phyloP scores from a whole-genome alignment of 2,113 vertebrate genomes.

The Chaetodon trifascialis region DNA sequence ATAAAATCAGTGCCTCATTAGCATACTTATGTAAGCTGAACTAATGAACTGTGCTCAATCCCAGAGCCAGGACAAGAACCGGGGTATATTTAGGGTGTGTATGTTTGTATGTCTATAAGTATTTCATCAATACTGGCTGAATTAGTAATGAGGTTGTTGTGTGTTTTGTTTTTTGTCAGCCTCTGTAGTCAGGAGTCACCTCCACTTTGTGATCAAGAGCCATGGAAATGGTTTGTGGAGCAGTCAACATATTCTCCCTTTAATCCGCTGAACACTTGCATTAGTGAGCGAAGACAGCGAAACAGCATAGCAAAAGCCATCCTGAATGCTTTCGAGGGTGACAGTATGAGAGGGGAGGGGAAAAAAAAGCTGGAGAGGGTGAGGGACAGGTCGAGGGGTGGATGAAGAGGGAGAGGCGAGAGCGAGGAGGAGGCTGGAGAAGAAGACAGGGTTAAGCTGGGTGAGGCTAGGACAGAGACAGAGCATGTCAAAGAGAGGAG shows the following conservation, averaged over 20 bases:
- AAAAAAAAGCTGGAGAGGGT: constrained; percentile 23
- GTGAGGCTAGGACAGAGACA: constrained; percentile 55
- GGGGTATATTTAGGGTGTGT: constrained; percentile 7
- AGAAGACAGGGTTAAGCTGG: constrained; percentile 58
- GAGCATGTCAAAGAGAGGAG: constrained; percentile 57
- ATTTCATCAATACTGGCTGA: constrained; percentile 46
- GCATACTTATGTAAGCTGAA: constrained; percentile 78
- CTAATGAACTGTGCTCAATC: constrained; percentile 65
- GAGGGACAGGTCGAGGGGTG: constrained; percentile 59
- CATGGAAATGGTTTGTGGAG: constrained; percentile 67
- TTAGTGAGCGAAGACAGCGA: constrained; percentile 53
- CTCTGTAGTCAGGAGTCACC: constrained; percentile 48
- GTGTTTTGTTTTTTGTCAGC: constrained; percentile 26
- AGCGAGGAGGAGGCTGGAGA: constrained; percentile 13
- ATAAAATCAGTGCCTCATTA: constrained; percentile 70
- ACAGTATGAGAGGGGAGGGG: constrained; percentile 21
- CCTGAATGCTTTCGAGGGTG: constrained; percentile 63
- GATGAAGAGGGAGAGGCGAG: constrained; percentile 33
- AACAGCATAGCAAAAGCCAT: constrained; percentile 59
- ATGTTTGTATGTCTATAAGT: constrained; percentile 30
- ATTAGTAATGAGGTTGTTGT: constrained; percentile 47
- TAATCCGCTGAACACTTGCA: constrained; percentile 70
- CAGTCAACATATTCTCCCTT: constrained; percentile 64
- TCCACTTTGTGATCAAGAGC: constrained; percentile 65
- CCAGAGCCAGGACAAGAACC: constrained; percentile 26